Evolutionary conservation across 1,140 invertebrate species (phyloP).

Genomic region (Idris sp.): DNA sequence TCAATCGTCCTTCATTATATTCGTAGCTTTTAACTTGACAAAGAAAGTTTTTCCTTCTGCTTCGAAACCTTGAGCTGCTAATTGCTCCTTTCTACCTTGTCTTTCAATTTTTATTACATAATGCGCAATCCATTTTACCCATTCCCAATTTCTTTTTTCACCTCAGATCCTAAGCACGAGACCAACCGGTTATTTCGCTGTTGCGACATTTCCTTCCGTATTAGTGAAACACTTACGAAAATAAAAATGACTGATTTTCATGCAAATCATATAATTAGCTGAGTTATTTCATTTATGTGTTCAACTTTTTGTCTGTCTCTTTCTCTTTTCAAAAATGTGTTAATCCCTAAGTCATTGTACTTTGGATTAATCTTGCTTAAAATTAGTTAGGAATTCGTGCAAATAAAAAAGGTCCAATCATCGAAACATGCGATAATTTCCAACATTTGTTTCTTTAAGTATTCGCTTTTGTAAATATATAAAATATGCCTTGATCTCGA

Average conservation of each 20-base stretch:
- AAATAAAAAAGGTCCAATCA: too few relatives aligned
- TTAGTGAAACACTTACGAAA: conserved; percentile 23
- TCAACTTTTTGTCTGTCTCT: too few relatives aligned
- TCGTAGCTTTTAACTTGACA: conserved; percentile 26
- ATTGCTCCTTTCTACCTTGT: conserved; percentile 32
- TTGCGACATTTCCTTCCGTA: conserved; percentile 56
- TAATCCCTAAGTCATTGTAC: too few relatives aligned
- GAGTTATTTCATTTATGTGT: conserved; percentile 1
- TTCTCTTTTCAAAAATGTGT: too few relatives aligned
- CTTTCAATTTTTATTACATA: conserved; percentile 48
- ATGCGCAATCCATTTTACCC: conserved; percentile 43
- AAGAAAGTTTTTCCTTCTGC: conserved; percentile 54
- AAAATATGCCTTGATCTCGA: background rate
- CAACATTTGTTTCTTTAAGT: too few relatives aligned
- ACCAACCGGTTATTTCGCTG: conserved; percentile 37
- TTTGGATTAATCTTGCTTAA: too few relatives aligned
- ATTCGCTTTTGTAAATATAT: too few relatives aligned
- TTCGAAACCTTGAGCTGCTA: conserved; percentile 31
- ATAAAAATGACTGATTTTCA: conserved; percentile 16
- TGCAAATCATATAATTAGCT: conserved; percentile 19
- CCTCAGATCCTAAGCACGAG: conserved; percentile 3
- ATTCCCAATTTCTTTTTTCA: conserved; percentile 36
- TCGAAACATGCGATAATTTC: too few relatives aligned
- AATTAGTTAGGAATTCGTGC: too few relatives aligned
- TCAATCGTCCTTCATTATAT: conserved; percentile 46